Evolutionary conservation across 2,113 vertebrate genomes (phyloP).

Genomic region (Cryptotis parvus): DNA sequence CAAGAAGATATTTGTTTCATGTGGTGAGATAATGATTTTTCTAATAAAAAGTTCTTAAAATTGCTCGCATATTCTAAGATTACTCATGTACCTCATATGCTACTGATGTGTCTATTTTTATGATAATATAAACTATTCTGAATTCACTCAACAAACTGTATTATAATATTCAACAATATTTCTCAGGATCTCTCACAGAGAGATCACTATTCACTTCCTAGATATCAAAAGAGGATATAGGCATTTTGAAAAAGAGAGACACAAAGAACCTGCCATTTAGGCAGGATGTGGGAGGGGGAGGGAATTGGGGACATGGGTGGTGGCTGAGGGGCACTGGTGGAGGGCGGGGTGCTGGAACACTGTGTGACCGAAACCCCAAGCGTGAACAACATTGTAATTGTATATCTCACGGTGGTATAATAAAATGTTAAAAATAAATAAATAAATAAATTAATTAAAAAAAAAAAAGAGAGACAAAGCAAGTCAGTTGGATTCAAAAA

Average conservation of each 20-base stretch:
- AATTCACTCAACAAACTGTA: slow-evolving; percentile 61
- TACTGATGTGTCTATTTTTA: slow-evolving; percentile 72
- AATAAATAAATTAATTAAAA: no score
- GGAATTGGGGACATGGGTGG: no score
- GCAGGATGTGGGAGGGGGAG: no score
- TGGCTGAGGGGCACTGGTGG: no score
- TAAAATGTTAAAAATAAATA: no score
- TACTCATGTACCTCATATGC: slow-evolving; percentile 54
- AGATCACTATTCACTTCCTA: slow-evolving; percentile 55
- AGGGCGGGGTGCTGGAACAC: no score
- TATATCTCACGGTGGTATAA: no score
- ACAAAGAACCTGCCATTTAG: no score
- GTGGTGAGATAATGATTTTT: slow-evolving; percentile 61
- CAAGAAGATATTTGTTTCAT: slow-evolving; percentile 60
- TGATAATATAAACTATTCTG: slow-evolving; percentile 66
- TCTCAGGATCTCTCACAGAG: slow-evolving; percentile 65
- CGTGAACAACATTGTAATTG: no score
- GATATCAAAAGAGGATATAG: slow-evolving; percentile 58
- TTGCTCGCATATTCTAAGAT: slow-evolving; percentile 54
- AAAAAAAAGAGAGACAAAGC: slow-evolving; percentile 14
- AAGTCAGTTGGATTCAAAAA: slow-evolving; percentile 34
- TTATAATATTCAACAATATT: background rate
- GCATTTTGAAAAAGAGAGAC: slow-evolving; percentile 40
- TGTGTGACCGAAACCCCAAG: no score
- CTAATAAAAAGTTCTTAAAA: slow-evolving; percentile 66